Base-by-base conservation (phyloP, 2,113 vertebrate genomes). In the Corythaixoides concolor region DNA sequence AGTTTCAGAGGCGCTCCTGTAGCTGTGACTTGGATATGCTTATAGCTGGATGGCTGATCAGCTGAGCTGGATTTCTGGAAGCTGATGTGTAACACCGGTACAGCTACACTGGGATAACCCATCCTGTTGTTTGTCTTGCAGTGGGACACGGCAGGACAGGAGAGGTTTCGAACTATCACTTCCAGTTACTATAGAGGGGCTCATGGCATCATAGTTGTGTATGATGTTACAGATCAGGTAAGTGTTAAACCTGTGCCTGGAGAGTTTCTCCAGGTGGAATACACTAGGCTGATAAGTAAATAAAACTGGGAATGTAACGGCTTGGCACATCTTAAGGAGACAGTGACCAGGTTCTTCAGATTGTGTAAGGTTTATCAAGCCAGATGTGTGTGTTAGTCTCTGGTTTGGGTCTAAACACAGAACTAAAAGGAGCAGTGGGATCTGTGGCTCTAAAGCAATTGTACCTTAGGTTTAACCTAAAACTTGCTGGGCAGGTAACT, bases 181-280 rank as follows among this genome's bases (percentile, higher is more conserved):
- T 99, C 99, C 97, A 99, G 99, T 97, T 99, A 99, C 97, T 99
- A 99, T 98, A 98, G 99, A 98, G 99, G 99, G 78, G 99, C 99
- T 58, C 99, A 99, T 64, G 99, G 99, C 96, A 99, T 99, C 98
- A 99, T 99, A 81, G 99, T 99, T 39, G 99, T 99, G 81, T 99
- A 99, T 91, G 99, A 99, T 93, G 99, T 99, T 85, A 99, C 99
- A 64, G 99, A 99, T 96, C 99, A 99, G 99, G 99, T 99, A 96
- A 96, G 98, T 88, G 90, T 2, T 47, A 28, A 72, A 45, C 64
- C 49, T 87, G 3, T 32, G 41, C 47, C 63, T 58, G 62, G 17
- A 12, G 13, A 17, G 45, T 18, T 70, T 30, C 30, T 77, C 53
- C 50, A 15, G 39, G 15, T 62, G 59, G 59, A 30, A 35, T 35